Base-by-base conservation (phyloP, 2,888 invertebrate genomes). In the Microdon myrmicae region DNA sequence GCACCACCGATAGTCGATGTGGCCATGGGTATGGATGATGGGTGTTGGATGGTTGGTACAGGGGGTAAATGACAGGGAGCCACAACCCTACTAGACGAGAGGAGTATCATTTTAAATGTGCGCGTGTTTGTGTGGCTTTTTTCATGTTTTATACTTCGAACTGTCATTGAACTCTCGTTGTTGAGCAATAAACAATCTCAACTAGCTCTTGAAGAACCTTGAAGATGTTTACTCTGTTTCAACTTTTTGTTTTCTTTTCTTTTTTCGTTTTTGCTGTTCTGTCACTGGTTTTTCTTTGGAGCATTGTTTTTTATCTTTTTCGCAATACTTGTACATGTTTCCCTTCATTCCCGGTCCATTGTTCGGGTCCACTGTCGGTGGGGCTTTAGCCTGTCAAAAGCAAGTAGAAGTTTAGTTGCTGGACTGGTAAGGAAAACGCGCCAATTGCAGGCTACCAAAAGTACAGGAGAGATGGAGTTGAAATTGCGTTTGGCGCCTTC, bases 151-250 rank as follows among this genome's bases (percentile, higher is more conserved):
- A 45, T 55, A 55, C 44, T 61, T 58, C 64, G 64, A 58, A 58
- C 64, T 64, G 64, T 64, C 64, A 58, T 64, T 64, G 64, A 64
- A 64, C 64, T 43, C 43, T 64, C 58, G 58, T 64, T 64, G 64
- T 64, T 64, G 47, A 58, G 64, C 64, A 64, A 64, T 64, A 58
- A 64, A 64, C 56, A 64, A 64, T 58, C 64, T 64, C 64, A 64
- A 64, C 64, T 64, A 58, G 64, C 58, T 64, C 58, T 53, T 47
- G 28, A 64, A 53, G 58, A 64, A 58, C 64, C 64, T 64, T 64
- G 64, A 64, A 64, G 64, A 56, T 64, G 58, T 64, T 64, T 58
- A 58, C 47, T 64, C 44, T 38, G n/a, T n/a, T n/a, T n/a, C n/a
- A n/a, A n/a, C n/a, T n/a, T n/a, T n/a, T n/a, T n/a, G n/a, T n/a